Conservation (phyloP, 1,140 invertebrate species). For the Brachionus asplanchnoidis region DNA sequence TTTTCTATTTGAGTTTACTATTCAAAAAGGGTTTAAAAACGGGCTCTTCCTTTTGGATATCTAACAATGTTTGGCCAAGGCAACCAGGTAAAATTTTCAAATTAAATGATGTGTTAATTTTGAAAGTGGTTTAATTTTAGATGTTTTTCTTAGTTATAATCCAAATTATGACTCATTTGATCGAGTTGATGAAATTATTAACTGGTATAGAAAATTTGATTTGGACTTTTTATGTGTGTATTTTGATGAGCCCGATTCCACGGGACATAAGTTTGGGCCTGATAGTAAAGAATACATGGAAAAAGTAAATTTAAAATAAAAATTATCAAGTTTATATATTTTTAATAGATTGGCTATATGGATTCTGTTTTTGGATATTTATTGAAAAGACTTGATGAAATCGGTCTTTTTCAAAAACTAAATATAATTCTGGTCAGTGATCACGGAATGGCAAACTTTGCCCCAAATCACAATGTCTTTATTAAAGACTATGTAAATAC, state of each 20-base stretch:
- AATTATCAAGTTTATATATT: background rate
- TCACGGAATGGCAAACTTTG: constrained; percentile 67
- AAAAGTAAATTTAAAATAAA: background rate
- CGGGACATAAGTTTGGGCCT: constrained; percentile 52
- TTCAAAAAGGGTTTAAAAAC: constrained; percentile 27
- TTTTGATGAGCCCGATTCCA: constrained; percentile 68
- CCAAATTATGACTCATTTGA: constrained; percentile 43
- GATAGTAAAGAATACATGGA: background rate
- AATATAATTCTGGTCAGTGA: constrained; percentile 70
- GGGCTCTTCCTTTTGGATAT: constrained; percentile 34
- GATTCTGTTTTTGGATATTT: constrained; percentile 47
- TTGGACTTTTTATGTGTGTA: constrained; percentile 64
- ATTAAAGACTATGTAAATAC: constrained; percentile 61
- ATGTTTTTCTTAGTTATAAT: constrained; percentile 10
- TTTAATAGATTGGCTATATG: background rate
- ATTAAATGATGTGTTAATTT: background rate
- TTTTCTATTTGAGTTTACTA: background rate
- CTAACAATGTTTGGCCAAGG: constrained; percentile 13
- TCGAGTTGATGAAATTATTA: constrained; percentile 62
- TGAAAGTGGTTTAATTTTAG: background rate
- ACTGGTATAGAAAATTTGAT: constrained; percentile 63
- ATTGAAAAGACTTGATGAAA: constrained; percentile 46
- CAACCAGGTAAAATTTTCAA: background rate
- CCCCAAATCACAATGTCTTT: constrained; percentile 60
- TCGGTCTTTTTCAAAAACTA: constrained; percentile 48